Evolutionary conservation across 2,888 invertebrate species (phyloP), one percentile per base, ranked within the genome.

Genomic region (Parochlus steinenii): DNA sequence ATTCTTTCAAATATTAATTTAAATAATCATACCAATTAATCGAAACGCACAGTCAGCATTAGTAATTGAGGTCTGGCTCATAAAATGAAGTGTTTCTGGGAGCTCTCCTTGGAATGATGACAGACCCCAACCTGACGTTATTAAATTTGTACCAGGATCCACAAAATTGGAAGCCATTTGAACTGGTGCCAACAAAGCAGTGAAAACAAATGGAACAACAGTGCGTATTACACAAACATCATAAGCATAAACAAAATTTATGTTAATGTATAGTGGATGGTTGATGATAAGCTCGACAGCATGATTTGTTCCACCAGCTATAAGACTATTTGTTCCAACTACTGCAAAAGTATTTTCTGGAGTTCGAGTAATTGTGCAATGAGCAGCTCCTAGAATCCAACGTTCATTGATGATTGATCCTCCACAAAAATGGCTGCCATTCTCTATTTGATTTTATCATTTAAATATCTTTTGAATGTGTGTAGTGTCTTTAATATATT

Each of bases 371-470:
- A 32, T 6, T n/a, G 37, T 39, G 31, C 49, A 49, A 35, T 48
- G 47, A 26, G 47, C 48, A 18, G 49, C 47, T n/a, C 46, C 45
- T 4, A 47, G 27, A 14, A 48, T 39, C 43, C 45, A 46, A 18
- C 42, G 37, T 6, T 26, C 24, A 23, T 37, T 45, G 16, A 49
- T 34, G 29, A 49, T 42, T 7, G 44, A 42, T 20, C 48, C 47
- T 19, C 47, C 49, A 33, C 49, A 49, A 27, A 38, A 40, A 27
- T 46, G 47, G n/a, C 22, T 41, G 22, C 28, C 18, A 28, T 15
- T n/a, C 19, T 20, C 11, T 22, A n/a, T 22, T 27, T n/a, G n/a
- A 34, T 15, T 8, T 2, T 18, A 34, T 20, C 20, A 10, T 33
- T 14, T 14, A 16, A 26, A 14, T 19, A 24, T 14, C 12, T 8